A percentile compares a stretch with the other conserved stretches of the same genome.
phyloP scores from a whole-genome alignment of 2,113 vertebrate genomes.

The Calidris pugnax region DNA sequence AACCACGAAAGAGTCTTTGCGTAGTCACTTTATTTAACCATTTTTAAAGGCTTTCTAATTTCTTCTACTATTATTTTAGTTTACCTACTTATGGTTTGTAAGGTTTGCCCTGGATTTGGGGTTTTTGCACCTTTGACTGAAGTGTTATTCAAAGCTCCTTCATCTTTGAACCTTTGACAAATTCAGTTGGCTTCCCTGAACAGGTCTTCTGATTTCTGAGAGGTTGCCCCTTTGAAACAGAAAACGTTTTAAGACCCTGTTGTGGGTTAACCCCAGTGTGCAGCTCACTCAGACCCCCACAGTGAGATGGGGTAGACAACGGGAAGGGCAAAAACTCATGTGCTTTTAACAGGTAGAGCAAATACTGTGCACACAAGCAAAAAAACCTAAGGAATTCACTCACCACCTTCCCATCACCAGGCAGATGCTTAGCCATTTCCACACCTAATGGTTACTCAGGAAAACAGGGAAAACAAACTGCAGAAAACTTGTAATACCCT shows the following conservation, averaged over 20 bases:
- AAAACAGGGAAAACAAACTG: neutral
- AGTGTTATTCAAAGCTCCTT: neutral
- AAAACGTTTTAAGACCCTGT: neutral
- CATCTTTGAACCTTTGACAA: neutral
- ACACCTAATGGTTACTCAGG: fast-evolving
- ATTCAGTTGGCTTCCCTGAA: neutral
- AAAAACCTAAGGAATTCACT: neutral
- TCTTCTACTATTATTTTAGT: neutral
- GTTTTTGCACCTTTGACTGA: neutral
- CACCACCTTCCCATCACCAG: neutral
- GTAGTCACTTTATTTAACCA: neutral
- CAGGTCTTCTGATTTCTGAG: neutral
- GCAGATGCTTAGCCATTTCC: neutral
- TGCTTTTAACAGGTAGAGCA: neutral
- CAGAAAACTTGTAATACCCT: neutral
- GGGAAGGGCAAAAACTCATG: neutral
- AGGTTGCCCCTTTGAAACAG: neutral
- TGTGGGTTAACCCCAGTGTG: neutral
- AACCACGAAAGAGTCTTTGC: neutral
- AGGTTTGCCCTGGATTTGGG: neutral
- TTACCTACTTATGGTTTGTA: neutral
- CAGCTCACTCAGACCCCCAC: fast-evolving
- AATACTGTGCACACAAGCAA: fast-evolving
- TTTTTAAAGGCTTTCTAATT: neutral
- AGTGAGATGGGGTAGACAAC: neutral